These are phyloP conservation scores for Eidolon dupreanum DNA, from an alignment of 2,797 vertebrate genomes.

Conservation along the genomic window DNA sequence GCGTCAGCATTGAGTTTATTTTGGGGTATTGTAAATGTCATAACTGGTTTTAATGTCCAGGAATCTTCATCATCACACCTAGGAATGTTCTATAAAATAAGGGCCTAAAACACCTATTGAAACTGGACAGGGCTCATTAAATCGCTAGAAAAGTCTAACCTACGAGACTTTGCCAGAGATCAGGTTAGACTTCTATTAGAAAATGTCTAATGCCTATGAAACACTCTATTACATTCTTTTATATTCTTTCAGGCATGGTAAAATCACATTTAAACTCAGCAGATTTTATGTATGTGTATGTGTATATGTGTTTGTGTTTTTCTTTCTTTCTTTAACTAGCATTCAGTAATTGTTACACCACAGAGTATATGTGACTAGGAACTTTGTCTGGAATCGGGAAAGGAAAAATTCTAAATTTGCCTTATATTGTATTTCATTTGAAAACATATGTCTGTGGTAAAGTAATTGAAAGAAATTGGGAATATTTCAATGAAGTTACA, in stretches of 20 bases:
- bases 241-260: background rate
- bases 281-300: background rate
- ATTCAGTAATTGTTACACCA: background rate
- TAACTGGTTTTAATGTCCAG: conserved; percentile 61
- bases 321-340: background rate
- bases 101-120: background rate
- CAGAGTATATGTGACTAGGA: background rate
- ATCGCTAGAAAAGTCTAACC: background rate
- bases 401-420: background rate
- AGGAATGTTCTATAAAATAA: conserved; percentile 44
- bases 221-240: background rate
- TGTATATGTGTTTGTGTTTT: background rate
- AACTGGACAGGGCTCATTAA: conserved; percentile 15
- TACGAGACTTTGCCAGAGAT: background rate
- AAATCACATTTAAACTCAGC: background rate
- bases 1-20: conserved; percentile 68
- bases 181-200: background rate
- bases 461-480: background rate
- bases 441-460: background rate
- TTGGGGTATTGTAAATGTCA: conserved; percentile 74
- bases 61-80: conserved; percentile 34
- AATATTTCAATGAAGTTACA: background rate
- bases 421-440: background rate
- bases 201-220: background rate
- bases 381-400: background rate